These are phyloP conservation scores for Aviceda subcristata DNA, from an alignment of 2,113 vertebrate species.

Conservation along the genomic window DNA sequence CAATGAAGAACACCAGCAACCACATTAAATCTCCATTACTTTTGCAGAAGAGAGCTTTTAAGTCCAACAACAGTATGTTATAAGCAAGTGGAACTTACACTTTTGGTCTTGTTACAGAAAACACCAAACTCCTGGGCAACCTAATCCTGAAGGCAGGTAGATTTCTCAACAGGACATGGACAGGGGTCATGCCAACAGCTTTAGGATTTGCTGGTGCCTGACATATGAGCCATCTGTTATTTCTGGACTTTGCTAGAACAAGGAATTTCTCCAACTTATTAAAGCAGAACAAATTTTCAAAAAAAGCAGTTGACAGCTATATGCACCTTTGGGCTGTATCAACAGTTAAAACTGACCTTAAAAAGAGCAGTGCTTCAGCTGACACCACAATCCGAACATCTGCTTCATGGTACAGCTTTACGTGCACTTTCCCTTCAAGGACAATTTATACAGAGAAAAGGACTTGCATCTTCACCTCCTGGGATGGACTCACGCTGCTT, in stretches of 20 bases:
- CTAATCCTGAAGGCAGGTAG: background rate
- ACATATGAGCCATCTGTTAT: background rate
- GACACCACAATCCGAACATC: background rate
- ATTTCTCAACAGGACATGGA: background rate
- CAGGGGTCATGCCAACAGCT: background rate
- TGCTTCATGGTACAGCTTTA: background rate
- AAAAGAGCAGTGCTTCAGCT: background rate
- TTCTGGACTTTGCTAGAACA: background rate
- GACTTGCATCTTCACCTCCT: conserved; percentile 21
- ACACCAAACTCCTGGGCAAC: background rate
- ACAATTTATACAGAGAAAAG: conserved; percentile 15
- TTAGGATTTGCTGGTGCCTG: background rate
- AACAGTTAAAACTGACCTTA: background rate
- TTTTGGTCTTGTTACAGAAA: background rate
- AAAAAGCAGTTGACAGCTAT: background rate
- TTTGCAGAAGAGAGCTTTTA: background rate
- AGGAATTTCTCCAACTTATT: background rate
- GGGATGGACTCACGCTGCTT: background rate
- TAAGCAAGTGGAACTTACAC: background rate
- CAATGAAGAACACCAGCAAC: background rate
- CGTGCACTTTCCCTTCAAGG: conserved; percentile 35
- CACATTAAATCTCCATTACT: background rate
- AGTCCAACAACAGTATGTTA: background rate
- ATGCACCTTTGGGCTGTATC: background rate
- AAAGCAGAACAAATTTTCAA: background rate